phyloP scores from a whole-genome alignment of 1,140 invertebrate genomes.

The Saccostrea echinata region DNA sequence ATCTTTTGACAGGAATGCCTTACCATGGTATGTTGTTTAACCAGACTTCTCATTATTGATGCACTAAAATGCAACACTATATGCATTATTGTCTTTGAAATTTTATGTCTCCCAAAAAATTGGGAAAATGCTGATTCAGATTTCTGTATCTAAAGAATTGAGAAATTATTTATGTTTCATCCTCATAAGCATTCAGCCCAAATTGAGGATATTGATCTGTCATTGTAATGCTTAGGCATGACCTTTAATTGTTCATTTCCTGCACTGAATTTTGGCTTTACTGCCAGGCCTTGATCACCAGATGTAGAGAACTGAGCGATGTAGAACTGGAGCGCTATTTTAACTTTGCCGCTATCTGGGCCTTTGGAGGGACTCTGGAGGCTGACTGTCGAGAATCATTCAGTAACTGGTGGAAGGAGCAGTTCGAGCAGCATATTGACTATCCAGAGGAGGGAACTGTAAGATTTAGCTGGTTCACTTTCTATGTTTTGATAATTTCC shows the following conservation, averaged over 20 bases:
- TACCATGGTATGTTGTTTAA: too few species aligned
- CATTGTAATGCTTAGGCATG: background rate
- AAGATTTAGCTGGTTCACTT: slow-evolving; percentile 50
- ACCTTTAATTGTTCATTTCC: background rate
- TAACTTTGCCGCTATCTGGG: slow-evolving; percentile 77
- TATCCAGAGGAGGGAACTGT: slow-evolving; percentile 75
- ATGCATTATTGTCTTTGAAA: too few species aligned
- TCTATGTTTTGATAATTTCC: background rate
- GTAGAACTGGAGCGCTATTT: slow-evolving; percentile 77
- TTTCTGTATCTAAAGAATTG: too few species aligned
- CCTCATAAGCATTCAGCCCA: background rate
- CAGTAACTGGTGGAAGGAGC: slow-evolving; percentile 77
- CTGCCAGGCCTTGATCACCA: slow-evolving; percentile 16
- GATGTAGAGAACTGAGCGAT: slow-evolving; percentile 71
- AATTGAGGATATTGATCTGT: background rate
- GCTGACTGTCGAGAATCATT: slow-evolving; percentile 72
- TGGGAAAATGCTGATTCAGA: too few species aligned
- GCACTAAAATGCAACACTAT: too few species aligned
- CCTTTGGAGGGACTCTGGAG: slow-evolving; percentile 77
- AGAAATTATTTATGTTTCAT: background rate
- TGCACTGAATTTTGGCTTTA: background rate
- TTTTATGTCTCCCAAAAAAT: too few species aligned
- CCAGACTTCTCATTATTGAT: too few species aligned
- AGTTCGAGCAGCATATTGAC: slow-evolving; percentile 74
- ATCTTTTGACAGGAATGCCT: too few species aligned